phyloP scores from a whole-genome alignment of 2,113 vertebrate genomes.

The Sus scrofa region DNA sequence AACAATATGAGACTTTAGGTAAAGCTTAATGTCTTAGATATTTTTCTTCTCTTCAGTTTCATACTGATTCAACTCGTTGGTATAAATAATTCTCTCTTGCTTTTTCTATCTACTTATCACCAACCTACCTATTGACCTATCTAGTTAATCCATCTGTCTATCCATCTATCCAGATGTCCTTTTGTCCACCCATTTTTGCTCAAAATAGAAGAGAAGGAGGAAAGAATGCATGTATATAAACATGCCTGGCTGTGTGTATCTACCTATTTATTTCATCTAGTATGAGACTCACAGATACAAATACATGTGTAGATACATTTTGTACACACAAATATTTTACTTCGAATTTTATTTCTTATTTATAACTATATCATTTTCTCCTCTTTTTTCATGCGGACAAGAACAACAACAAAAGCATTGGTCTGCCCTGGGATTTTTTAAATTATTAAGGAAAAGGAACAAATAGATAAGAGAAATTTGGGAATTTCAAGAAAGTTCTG shows the following conservation, averaged over 20 bases:
- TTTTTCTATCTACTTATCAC: neutral
- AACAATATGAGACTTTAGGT: neutral
- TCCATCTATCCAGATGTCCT: neutral
- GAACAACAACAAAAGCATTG: neutral
- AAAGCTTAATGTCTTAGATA: neutral
- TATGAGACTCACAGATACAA: neutral
- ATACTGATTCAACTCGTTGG: neutral
- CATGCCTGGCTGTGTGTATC: neutral
- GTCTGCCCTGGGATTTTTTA: neutral
- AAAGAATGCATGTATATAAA: neutral
- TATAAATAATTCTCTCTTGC: neutral
- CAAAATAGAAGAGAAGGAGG: neutral
- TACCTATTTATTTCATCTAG: neutral
- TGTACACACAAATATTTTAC: neutral
- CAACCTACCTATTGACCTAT: neutral
- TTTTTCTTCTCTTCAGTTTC: neutral
- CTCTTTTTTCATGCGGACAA: neutral
- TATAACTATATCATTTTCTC: neutral
- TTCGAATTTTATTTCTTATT: neutral
- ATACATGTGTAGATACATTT: neutral
- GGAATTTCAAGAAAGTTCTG: neutral
- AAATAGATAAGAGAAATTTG: neutral
- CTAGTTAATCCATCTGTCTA: neutral
- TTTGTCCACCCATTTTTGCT: neutral
- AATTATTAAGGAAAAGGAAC: neutral